phyloP scores from a whole-genome alignment of 2,888 invertebrate species.

The Drosophila anceps region DNA sequence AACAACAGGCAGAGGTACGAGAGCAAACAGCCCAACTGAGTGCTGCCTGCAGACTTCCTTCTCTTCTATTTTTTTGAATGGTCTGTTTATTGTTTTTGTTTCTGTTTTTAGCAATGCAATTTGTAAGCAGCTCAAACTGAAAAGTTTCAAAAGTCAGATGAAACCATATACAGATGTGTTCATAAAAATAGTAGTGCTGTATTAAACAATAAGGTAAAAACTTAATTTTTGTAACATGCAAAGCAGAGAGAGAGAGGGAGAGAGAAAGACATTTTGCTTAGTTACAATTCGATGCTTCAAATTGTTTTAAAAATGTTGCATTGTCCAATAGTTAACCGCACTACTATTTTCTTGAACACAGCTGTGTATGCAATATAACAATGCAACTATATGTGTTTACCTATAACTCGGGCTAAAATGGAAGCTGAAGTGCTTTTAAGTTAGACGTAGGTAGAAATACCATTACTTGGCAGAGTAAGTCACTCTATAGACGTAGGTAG shows the following conservation, averaged over 20 bases:
- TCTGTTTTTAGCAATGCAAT: slow-evolving; percentile 26
- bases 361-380: neutral
- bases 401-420: neutral
- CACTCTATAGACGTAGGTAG: no score
- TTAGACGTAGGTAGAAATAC: neutral
- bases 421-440: neutral
- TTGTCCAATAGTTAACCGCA: no score
- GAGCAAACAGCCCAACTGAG: neutral
- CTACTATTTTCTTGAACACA: no score
- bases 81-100: slow-evolving; percentile 22
- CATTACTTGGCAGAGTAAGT: neutral
- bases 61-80: neutral
- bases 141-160: neutral
- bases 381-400: neutral
- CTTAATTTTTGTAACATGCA: no score
- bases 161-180: no score
- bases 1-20: neutral
- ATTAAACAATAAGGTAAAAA: no score
- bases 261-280: no score
- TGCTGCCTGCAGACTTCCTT: neutral
- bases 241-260: no score
- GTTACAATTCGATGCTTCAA: no score
- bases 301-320: no score
- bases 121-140: slow-evolving; percentile 21
- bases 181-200: no score